A percentile compares a stretch with the other conserved stretches of the same genome.
These are phyloP conservation scores for Macrotus californicus DNA, from an alignment of 2,113 vertebrate genomes.

Conservation along the genomic window DNA sequence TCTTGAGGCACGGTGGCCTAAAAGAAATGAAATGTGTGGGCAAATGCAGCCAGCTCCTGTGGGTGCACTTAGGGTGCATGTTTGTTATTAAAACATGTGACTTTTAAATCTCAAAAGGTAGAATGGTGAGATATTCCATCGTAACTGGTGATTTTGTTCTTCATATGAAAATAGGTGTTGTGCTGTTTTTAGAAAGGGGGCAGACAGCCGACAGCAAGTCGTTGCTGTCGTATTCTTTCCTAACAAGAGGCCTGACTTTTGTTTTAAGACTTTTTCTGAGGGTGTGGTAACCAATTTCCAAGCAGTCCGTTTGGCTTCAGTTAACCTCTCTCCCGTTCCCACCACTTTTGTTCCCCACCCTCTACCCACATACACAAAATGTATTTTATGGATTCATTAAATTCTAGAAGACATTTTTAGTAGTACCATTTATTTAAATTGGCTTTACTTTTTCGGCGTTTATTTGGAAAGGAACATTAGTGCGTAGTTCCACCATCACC, in stretches of 20 bases:
- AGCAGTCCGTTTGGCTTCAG: slow-evolving; percentile 54
- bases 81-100: not conserved
- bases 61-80: not conserved
- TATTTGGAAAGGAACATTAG: slow-evolving; percentile 79
- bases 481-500: slow-evolving; percentile 75
- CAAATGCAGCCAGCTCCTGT: slow-evolving; percentile 19
- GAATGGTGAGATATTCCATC: not conserved
- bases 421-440: slow-evolving; percentile 76
- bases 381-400: slow-evolving; percentile 82
- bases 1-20: not conserved
- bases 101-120: slow-evolving; percentile 27
- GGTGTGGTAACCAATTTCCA: slow-evolving; percentile 54
- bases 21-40: not conserved
- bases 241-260: slow-evolving; percentile 29
- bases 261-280: not conserved
- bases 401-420: slow-evolving; percentile 81
- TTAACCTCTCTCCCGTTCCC: slow-evolving; percentile 53
- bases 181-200: not conserved
- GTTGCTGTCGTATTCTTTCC: not conserved
- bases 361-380: slow-evolving; percentile 18
- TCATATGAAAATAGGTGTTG: slow-evolving; percentile 27
- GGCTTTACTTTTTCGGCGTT: slow-evolving; percentile 70
- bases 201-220: not conserved
- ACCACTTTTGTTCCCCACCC: not conserved
- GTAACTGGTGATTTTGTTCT: slow-evolving; percentile 33